Base-by-base conservation (phyloP, 2,888 invertebrate species). In the Andrena flavipes region DNA sequence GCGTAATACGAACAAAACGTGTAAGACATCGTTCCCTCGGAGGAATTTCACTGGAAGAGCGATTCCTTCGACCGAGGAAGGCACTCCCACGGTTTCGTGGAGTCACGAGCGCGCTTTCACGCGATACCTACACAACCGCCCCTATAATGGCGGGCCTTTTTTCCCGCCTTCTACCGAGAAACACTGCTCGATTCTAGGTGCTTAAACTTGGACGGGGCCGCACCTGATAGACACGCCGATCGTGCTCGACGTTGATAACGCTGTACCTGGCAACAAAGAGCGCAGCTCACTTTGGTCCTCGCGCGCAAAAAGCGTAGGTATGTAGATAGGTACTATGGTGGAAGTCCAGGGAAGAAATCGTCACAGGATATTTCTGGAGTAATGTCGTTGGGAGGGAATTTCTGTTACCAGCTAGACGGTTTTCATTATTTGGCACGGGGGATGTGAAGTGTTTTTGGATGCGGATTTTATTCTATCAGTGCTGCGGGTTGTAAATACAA, bases 71-170 rank as follows among this genome's bases (percentile, higher is more conserved):
- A 20, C 48, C 33, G 33, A 42, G 30, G 29, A 20, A 60, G 76
- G 82, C 85, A 84, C 87, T 87, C 85, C 87, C 82, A 86, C 82
- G 73, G 85, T 76, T 59, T 62, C 62, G 83, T 75, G 67, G 73
- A 86, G 86, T 87, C 85, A 88, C 88, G 87, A 89, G 85, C 82
- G 90, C 87, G 87, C 88, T 89, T 90, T 90, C 86, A 88, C 88
- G 84, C 84, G 84, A 78, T 90, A 89, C 91, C 89, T 88, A 26
- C 51, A 54, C 83, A 77, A 84, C 85, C 85, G 88, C 85, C 79
- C 84, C 89, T 87, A 85, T 90, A 87, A 90, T 90, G 89, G 89
- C 87, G 89, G 82, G 5, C 35, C 84, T 78, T 84, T 86, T 84
- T 84, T 82, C 71, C 29, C 70, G 49, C 16, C 29, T 35, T 56